Base-by-base conservation (phyloP, 2,797 vertebrate species). In the Typhlichthys eigenmanni region DNA sequence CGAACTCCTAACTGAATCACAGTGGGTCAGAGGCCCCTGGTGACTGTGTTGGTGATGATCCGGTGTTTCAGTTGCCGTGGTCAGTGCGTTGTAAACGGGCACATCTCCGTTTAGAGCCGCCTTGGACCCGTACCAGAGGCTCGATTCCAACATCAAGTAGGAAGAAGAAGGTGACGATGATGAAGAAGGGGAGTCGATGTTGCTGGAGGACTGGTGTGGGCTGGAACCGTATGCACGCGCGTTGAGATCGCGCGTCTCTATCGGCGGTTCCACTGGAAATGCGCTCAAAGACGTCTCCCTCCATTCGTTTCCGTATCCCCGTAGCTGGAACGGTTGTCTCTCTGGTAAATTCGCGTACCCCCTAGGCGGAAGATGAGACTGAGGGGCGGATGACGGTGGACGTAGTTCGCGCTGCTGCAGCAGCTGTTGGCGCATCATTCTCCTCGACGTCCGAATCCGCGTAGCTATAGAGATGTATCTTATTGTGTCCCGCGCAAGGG, bases 61-160 rank as follows among this genome's bases (percentile, higher is more conserved):
- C 1, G 49, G 14, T 49, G 49, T 11, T 38, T 49, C 68, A 46
- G 59, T 55, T 34, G 80, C 79, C 47, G 72, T 77, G 55, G 75
- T 43, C 54, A 80, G 57, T 51, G 70, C 72, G 17, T 54, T 62
- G 47, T 75, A 69, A 50, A 55, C 62, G 14, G 67, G 62, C 17
- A 78, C 64, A 58, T 78, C 74, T 48, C 45, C n/a, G 38, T 52
- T 50, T 48, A 16, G 54, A 43, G 72, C 45, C 34, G 68, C 65
- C 58, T 64, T 79, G 50, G 74, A 55, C 38, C 64, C 59, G 46
- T 14, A 14, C 34, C 54, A 14, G 14, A 60, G 68, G 57, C 76
- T 69, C 48, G 71, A 61, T 60, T 77, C 78, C 61, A 74, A 52
- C 19, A 65, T 71, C 55, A 83, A 68, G 67, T 75, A 78, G 51